These are phyloP conservation scores for Drosophila erecta DNA, from an alignment of 1,140 invertebrate species.

Conservation along the genomic window DNA sequence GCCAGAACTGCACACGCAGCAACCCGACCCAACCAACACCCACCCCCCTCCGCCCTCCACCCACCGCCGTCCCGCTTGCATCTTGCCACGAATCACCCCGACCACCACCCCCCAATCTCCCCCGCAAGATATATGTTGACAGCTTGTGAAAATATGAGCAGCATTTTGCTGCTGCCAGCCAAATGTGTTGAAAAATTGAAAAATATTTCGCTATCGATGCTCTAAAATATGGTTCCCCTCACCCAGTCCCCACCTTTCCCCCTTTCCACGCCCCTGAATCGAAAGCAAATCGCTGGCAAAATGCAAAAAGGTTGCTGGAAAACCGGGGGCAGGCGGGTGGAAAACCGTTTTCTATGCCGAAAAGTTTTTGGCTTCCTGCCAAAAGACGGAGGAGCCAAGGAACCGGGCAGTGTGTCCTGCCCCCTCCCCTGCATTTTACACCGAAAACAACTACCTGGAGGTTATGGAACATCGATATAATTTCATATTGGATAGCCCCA, in stretches of 20 bases:
- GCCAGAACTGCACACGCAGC: conserved; percentile 75
- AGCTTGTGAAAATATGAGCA: conserved; percentile 80
- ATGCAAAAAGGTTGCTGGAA: conserved; percentile 40
- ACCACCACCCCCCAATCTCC: background rate
- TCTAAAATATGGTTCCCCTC: conserved; percentile 74
- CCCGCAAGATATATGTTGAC: conserved; percentile 76
- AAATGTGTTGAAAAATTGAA: conserved; percentile 83
- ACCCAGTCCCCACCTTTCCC: background rate
- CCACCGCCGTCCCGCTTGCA: too few species aligned
- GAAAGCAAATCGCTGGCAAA: conserved; percentile 67
- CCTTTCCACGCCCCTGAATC: conserved; percentile 1
- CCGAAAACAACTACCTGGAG: background rate
- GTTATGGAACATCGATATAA: background rate
- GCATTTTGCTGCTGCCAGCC: conserved; percentile 79
- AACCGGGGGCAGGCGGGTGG: conserved; percentile 2
- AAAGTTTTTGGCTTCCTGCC: conserved; percentile 66
- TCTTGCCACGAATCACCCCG: too few species aligned
- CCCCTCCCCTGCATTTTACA: conserved; percentile 15
- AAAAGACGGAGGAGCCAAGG: conserved; percentile 31
- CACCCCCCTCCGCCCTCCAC: too few species aligned
- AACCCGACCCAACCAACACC: background rate
- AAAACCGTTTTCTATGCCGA: conserved; percentile 59
- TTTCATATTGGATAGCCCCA: background rate
- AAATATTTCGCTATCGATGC: conserved; percentile 80
- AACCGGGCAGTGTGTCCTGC: conserved; percentile 44